These are phyloP conservation scores for Belgica antarctica DNA, from an alignment of 2,888 invertebrate species.

Conservation along the genomic window DNA sequence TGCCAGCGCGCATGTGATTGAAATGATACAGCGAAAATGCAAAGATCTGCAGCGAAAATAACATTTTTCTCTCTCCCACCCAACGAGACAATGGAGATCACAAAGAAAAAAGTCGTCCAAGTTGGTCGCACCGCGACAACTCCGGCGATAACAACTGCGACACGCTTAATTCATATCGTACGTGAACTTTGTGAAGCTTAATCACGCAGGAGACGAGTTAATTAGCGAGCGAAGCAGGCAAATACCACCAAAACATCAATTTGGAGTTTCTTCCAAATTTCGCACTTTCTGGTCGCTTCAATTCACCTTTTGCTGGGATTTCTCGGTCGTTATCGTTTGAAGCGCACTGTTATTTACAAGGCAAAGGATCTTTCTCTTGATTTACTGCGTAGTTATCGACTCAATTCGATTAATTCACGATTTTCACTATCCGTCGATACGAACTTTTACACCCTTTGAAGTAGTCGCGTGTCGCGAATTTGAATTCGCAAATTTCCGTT, in stretches of 20 bases:
- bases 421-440: too few species aligned
- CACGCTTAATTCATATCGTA: too few species aligned
- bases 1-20: neutral
- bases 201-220: neutral
- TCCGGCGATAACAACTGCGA: neutral
- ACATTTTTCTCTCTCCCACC: neutral
- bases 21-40: neutral
- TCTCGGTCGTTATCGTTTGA: neutral
- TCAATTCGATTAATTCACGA: neutral
- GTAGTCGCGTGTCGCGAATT: too few species aligned
- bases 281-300: neutral
- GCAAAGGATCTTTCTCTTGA: neutral
- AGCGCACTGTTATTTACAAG: neutral
- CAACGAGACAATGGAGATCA: constrained; percentile 19
- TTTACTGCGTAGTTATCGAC: neutral
- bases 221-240: constrained; percentile 22
- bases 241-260: too few species aligned
- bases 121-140: constrained; percentile 4
- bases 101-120: constrained; percentile 10
- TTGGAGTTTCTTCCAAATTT: neutral
- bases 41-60: neutral
- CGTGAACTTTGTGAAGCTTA: too few species aligned
- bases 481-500: neutral
- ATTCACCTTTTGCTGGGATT: neutral
- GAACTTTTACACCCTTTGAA: neutral